Evolutionary conservation across 2,888 invertebrate species (phyloP).

Genomic region (Mimumesa dahlbomi): DNA sequence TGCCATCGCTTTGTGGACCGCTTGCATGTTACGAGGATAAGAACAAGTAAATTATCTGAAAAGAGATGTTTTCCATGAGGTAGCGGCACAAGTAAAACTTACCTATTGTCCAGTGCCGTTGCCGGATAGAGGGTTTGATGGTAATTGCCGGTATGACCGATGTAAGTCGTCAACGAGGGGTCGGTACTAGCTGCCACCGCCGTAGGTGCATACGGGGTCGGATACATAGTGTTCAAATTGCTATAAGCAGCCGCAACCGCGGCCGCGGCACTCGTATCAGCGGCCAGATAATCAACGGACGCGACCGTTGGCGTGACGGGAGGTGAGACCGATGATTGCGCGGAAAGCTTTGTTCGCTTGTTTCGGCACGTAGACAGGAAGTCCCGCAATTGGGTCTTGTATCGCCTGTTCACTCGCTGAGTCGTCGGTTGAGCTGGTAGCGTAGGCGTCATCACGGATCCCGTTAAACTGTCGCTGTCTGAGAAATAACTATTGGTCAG

Average conservation of each 20-base stretch:
- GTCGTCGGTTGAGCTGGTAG: constrained; percentile 85
- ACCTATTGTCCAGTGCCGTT: constrained; percentile 81
- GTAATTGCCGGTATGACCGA: constrained; percentile 87
- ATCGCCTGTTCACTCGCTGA: constrained; percentile 89
- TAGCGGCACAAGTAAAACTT: too few relatives aligned
- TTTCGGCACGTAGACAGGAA: constrained; percentile 95
- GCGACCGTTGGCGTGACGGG: constrained; percentile 82
- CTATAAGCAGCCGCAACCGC: constrained; percentile 90
- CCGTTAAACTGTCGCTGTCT: constrained; percentile 88
- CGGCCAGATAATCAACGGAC: constrained; percentile 86
- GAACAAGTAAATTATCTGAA: too few relatives aligned
- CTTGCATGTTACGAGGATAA: too few relatives aligned
- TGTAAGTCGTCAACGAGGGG: constrained; percentile 84
- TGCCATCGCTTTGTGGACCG: too few relatives aligned
- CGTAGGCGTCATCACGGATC: constrained; percentile 82
- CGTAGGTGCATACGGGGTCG: constrained; percentile 89
- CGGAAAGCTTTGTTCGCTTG: constrained; percentile 83
- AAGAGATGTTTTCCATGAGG: too few relatives aligned
- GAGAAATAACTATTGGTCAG: constrained; percentile 95
- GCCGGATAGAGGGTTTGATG: constrained; percentile 84
- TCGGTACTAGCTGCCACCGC: constrained; percentile 87
- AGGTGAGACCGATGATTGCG: constrained; percentile 82
- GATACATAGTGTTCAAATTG: constrained; percentile 89
- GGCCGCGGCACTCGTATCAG: constrained; percentile 83
- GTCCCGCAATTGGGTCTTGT: constrained; percentile 96